These are phyloP conservation scores for Rotaria macrura DNA, from an alignment of 2,888 invertebrate species.

Conservation along the genomic window DNA sequence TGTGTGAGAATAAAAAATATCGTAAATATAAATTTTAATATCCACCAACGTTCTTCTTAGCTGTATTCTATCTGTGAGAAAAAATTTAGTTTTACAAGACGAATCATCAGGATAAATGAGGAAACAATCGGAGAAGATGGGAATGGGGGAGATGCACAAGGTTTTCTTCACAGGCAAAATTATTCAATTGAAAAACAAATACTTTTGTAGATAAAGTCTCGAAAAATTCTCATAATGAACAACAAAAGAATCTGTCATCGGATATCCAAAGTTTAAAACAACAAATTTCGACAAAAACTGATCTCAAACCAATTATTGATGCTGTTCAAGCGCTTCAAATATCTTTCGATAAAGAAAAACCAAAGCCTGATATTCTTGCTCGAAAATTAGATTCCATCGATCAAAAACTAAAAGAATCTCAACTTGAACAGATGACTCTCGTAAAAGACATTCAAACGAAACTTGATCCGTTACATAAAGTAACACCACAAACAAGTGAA, in stretches of 20 bases:
- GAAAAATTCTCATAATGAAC: too few species aligned
- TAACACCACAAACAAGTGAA: neutral
- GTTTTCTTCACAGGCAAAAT: too few species aligned
- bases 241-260: neutral
- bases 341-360: neutral
- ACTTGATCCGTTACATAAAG: neutral
- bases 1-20: too few species aligned
- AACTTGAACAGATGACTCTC: neutral
- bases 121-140: too few species aligned
- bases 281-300: neutral
- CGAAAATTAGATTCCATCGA: neutral
- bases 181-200: too few species aligned
- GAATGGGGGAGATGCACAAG: too few species aligned
- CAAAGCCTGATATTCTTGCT: neutral
- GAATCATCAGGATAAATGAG: too few species aligned
- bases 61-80: too few species aligned
- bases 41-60: too few species aligned
- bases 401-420: neutral
- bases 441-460: slow-evolving; percentile 1
- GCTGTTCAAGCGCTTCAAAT: neutral
- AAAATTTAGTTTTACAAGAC: too few species aligned
- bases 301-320: neutral
- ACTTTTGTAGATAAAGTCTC: too few species aligned
- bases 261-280: neutral
- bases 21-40: too few species aligned